A percentile compares a stretch with the other conserved stretches of the same genome.
Evolutionary conservation across 2,113 vertebrate genomes (phyloP).

Genomic region (Corythoichthys intestinalis): DNA sequence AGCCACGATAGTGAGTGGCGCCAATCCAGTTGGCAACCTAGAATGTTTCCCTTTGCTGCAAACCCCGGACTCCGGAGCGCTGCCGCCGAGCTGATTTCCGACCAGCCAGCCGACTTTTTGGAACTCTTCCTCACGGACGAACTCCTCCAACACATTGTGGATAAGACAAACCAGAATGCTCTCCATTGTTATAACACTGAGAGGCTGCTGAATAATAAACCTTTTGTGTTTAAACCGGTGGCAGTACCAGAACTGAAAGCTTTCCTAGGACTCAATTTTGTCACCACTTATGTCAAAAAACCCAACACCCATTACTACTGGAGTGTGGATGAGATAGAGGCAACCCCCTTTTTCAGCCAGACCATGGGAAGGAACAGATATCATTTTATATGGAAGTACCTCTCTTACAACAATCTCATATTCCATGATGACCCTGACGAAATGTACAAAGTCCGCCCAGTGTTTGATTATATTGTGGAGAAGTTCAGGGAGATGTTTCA

Average conservation of each 20-base stretch:
- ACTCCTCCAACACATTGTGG: neutral
- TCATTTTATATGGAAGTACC: neutral
- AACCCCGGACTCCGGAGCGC: neutral
- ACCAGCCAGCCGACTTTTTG: neutral
- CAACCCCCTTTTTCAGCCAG: neutral
- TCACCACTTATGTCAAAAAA: constrained; percentile 1
- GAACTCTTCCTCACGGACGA: neutral
- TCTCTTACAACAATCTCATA: neutral
- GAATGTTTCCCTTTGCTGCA: neutral
- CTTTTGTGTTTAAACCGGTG: neutral
- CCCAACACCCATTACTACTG: neutral
- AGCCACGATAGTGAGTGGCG: neutral
- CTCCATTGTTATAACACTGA: neutral
- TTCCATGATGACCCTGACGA: neutral
- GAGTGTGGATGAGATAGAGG: neutral
- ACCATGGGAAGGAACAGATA: constrained; percentile 2
- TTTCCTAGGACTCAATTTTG: neutral
- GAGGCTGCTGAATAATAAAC: neutral
- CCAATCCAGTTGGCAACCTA: neutral
- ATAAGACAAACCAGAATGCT: neutral
- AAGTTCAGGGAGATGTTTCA: constrained; percentile 2
- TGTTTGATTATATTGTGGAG: neutral
- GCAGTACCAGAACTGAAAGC: neutral
- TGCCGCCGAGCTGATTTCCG: neutral
- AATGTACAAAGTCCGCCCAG: constrained; percentile 1